phyloP scores from a whole-genome alignment of 2,888 invertebrate genomes.

The Lutraria lutraria region DNA sequence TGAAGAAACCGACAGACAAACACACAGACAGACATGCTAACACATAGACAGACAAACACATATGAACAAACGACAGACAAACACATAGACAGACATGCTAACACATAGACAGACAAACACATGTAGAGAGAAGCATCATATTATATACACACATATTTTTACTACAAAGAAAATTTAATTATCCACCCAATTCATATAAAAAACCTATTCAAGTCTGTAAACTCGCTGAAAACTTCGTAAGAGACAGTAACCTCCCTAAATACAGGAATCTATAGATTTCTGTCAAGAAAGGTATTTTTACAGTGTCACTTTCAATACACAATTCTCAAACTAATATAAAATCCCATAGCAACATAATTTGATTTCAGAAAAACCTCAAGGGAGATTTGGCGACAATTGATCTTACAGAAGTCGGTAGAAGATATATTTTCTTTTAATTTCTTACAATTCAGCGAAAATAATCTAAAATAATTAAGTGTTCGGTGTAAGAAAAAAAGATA shows the following conservation, averaged over 20 bases:
- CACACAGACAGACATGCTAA: too few relatives aligned
- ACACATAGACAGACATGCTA: too few relatives aligned
- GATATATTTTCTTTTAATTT: constrained; percentile 29
- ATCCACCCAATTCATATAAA: background rate
- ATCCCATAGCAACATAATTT: constrained; percentile 22
- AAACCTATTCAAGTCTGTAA: background rate
- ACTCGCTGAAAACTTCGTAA: background rate
- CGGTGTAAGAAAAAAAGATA: background rate
- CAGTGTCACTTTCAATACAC: background rate
- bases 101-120: too few relatives aligned
- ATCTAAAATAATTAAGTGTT: background rate
- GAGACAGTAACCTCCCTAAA: background rate
- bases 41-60: too few relatives aligned
- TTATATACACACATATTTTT: too few relatives aligned
- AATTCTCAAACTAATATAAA: constrained; percentile 18
- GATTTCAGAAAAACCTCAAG: constrained; percentile 10
- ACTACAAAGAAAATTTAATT: too few relatives aligned
- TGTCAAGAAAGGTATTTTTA: background rate
- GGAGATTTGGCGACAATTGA: constrained; percentile 4
- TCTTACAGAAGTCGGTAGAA: background rate
- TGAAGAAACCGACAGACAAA: too few relatives aligned
- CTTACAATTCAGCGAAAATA: background rate
- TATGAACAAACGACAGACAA: too few relatives aligned
- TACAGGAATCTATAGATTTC: background rate
- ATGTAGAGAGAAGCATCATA: too few relatives aligned